A percentile compares a stretch with the other conserved stretches of the same genome.
Conservation (phyloP, 2,113 vertebrate species). For the Leptobrachium ailaonicum region DNA sequence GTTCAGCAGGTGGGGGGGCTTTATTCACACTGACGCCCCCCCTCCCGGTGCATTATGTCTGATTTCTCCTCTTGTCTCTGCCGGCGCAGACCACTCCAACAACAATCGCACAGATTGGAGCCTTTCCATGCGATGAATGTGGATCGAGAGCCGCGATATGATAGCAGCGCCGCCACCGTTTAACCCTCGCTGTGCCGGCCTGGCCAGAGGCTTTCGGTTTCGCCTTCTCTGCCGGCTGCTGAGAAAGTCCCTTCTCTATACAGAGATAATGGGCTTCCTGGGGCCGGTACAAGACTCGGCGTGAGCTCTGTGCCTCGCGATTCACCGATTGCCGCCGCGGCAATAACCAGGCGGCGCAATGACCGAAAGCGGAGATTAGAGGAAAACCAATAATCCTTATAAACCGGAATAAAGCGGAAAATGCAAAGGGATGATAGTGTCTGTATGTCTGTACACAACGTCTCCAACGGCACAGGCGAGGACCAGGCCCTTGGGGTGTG, state of each 20-base stretch:
- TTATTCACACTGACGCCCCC: slow-evolving; percentile 62
- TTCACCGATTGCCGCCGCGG: too few relatives aligned
- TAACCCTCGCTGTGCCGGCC: slow-evolving; percentile 54
- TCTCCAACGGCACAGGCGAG: too few relatives aligned
- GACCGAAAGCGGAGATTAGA: too few relatives aligned
- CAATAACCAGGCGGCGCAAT: too few relatives aligned
- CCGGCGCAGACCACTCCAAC: slow-evolving; percentile 73
- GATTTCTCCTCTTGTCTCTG: slow-evolving; percentile 71
- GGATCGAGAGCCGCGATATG: slow-evolving; percentile 61
- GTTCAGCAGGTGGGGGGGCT: slow-evolving; percentile 56
- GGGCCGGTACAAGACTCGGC: neutral
- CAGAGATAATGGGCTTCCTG: neutral
- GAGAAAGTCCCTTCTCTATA: too few relatives aligned
- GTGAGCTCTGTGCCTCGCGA: neutral
- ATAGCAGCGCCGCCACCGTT: slow-evolving; percentile 59
- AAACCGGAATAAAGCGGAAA: too few relatives aligned
- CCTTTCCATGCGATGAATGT: slow-evolving; percentile 72
- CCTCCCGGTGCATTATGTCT: slow-evolving; percentile 67
- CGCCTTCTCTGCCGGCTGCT: neutral
- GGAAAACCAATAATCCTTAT: too few relatives aligned
- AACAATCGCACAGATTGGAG: slow-evolving; percentile 77
- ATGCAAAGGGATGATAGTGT: neutral
- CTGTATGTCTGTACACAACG: too few relatives aligned
- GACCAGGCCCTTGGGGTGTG: too few relatives aligned
- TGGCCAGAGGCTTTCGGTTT: neutral